A percentile compares a stretch with the other conserved stretches of the same genome.
Conservation (phyloP, 2,797 vertebrate genomes). For the Coreius guichenoti region DNA sequence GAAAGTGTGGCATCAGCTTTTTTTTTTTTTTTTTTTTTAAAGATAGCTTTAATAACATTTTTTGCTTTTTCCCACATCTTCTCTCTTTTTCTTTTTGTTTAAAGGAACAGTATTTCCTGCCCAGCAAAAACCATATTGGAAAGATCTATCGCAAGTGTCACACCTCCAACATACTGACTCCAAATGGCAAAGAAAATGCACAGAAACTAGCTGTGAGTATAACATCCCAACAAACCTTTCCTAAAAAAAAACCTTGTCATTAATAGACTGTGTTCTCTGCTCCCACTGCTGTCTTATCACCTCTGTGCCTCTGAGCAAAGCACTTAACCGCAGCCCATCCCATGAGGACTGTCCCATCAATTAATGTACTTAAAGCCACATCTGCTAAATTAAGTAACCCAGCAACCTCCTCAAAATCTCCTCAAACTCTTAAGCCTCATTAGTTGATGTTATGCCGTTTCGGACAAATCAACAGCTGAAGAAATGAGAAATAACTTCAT, state of each 20-base stretch:
- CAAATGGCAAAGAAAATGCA: constrained; percentile 83
- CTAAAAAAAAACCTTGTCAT: background rate
- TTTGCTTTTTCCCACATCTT: background rate
- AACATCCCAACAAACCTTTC: background rate
- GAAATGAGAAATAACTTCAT: background rate
- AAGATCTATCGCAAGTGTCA: constrained; percentile 79
- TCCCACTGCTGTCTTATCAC: constrained; percentile 3
- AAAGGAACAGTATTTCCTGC: constrained; percentile 79
- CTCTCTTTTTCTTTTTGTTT: background rate
- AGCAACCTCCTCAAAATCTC: constrained; percentile 10
- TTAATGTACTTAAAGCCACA: constrained; percentile 19
- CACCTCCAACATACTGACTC: constrained; percentile 81
- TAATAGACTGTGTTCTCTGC: constrained; percentile 4
- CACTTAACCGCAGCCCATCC: constrained; percentile 20
- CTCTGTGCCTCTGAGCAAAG: constrained; percentile 16
- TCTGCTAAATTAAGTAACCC: constrained; percentile 25
- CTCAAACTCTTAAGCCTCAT: constrained; percentile 22
- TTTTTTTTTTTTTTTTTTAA: no score
- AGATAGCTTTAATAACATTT: no score
- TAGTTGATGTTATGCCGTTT: background rate
- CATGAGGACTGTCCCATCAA: constrained; percentile 1
- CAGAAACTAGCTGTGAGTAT: constrained; percentile 81
- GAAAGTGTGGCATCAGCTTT: background rate
- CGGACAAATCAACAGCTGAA: background rate
- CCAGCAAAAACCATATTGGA: constrained; percentile 79